Base-by-base conservation (phyloP, 1,140 invertebrate genomes). In the Drosophila insularis region DNA sequence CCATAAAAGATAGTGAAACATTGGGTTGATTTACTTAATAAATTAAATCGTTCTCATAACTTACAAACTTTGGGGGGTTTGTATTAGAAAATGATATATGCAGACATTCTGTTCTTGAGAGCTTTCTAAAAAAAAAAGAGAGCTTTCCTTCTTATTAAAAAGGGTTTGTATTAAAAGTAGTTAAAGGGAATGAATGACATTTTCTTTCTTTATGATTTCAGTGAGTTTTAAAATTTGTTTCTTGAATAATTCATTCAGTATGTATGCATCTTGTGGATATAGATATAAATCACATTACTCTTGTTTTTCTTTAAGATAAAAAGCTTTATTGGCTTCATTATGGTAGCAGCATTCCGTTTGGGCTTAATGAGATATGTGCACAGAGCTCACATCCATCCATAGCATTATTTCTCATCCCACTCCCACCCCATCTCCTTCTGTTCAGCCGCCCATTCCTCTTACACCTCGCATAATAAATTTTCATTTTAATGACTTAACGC, bases 401-500 rank as follows among this genome's bases (percentile, higher is more conserved):
- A 10, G 32, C 32, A 70, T 64, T 65, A 11, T 2, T 37, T 4
- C 71, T 37, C 71, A 37, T 40, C 32, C 64, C 43, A 39, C 7
- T 14, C 21, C 2, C 11, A 10, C 10, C 21, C 8, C 6, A 4
- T n/a, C 13, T 56, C 27, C 21, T n/a, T 37, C 27, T 27, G 27
- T 27, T 27, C 27, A 27, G 27, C 27, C 27, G 5, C 27, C 27
- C 27, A 27, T 27, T 27, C 60, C 56, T 60, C 32, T 71, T 62
- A 80, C 53, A 60, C 32, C 68, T 72, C 76, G 84, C 80, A 87
- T 87, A 87, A 87, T 87, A 87, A 87, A 87, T 87, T 87, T 84
- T 87, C 82, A 87, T 87, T 87, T 87, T 87, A 87, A 87, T 87
- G 82, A 87, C 82, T 87, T 87, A 82, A 82, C 82, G 82, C 82